A percentile compares a stretch with the other conserved stretches of the same genome.
phyloP scores from a whole-genome alignment of 2,797 vertebrate genomes.

The Limnodromus scolopaceus region DNA sequence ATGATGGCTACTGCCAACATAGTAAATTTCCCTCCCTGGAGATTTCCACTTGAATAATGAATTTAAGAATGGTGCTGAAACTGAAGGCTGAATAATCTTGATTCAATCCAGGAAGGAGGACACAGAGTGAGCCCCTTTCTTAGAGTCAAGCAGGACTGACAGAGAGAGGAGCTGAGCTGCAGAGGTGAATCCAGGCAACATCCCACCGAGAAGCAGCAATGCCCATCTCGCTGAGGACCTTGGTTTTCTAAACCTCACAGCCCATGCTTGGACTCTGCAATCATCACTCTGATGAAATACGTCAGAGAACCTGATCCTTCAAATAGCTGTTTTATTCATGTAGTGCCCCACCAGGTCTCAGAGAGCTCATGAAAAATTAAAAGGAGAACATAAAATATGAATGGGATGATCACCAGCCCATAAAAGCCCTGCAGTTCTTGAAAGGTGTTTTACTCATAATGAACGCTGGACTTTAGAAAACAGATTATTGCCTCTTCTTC shows the following conservation, averaged over 20 bases:
- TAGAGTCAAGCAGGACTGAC: not conserved
- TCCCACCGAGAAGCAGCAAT: not conserved
- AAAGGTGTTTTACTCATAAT: not conserved
- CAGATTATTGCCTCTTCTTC: not conserved
- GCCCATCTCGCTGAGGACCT: not conserved
- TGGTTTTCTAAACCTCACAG: not conserved
- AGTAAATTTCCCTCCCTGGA: not conserved
- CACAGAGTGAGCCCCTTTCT: not conserved
- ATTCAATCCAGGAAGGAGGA: not conserved
- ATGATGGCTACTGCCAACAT: not conserved
- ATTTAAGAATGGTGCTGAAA: not conserved
- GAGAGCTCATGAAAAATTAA: constrained; percentile 65
- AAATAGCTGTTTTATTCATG: constrained; percentile 34
- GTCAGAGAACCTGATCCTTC: not conserved
- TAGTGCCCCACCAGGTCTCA: not conserved
- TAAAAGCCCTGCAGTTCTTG: not conserved
- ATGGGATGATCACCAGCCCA: constrained; percentile 1
- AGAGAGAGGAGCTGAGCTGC: not conserved
- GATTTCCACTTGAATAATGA: not conserved
- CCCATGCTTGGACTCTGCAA: not conserved
- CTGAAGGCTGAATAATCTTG: not conserved
- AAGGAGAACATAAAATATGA: constrained; percentile 50
- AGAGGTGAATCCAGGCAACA: not conserved
- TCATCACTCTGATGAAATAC: not conserved
- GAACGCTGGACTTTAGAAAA: not conserved